These are phyloP conservation scores for Amblyjoppa proteus DNA, from an alignment of 2,888 invertebrate species.

Conservation along the genomic window DNA sequence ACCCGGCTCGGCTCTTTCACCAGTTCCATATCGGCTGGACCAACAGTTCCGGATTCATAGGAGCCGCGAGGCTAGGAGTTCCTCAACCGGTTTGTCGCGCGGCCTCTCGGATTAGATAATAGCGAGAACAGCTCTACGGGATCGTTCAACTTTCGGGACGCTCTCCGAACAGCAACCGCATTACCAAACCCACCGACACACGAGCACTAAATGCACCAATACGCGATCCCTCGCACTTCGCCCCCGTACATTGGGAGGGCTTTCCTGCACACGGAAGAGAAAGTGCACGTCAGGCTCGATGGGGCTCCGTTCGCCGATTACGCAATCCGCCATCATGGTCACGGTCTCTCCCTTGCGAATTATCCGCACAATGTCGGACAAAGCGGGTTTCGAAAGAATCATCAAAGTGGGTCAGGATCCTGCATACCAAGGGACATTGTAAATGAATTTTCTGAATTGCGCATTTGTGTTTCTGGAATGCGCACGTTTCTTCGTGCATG, in stretches of 20 bases:
- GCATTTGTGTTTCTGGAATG: conserved; percentile 28
- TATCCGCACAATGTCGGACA: conserved; percentile 62
- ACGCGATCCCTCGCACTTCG: conserved; percentile 35
- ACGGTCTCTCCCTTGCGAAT: conserved; percentile 75
- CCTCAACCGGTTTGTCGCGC: conserved; percentile 59
- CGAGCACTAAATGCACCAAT: neutral
- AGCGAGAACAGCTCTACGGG: conserved; percentile 31
- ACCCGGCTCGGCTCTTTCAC: conserved; percentile 50
- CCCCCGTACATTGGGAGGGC: conserved; percentile 54
- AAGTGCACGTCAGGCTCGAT: conserved; percentile 70
- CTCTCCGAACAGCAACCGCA: conserved; percentile 43
- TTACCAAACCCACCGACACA: neutral
- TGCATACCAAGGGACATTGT: conserved; percentile 3
- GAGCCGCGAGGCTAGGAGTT: conserved; percentile 3
- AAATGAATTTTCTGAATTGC: conserved; percentile 16
- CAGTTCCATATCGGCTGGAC: conserved; percentile 18
- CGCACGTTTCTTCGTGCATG: conserved; percentile 31
- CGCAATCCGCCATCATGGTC: conserved; percentile 78
- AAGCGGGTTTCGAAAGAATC: conserved; percentile 35
- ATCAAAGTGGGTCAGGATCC: conserved; percentile 57
- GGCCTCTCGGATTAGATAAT: conserved; percentile 57
- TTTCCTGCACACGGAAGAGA: conserved; percentile 76
- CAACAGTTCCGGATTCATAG: conserved; percentile 27
- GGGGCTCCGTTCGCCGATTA: conserved; percentile 72
- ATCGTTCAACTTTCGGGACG: conserved; percentile 63